Evolutionary conservation across 2,888 invertebrate genomes (phyloP).

Genomic region (Alloplasta piceator): DNA sequence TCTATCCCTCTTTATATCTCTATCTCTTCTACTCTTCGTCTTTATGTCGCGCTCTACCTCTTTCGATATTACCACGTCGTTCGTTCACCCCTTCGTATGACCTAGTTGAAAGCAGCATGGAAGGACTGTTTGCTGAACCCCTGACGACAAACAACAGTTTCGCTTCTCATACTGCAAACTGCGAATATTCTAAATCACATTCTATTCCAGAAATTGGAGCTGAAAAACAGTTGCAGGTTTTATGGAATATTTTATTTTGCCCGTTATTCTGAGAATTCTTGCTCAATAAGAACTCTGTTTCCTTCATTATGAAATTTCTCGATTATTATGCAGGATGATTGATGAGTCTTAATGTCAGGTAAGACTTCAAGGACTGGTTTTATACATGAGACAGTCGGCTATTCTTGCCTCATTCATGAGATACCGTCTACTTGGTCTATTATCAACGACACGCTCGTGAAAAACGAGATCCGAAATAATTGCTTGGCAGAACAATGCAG

Average conservation of each 20-base stretch:
- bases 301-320: neutral
- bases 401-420: slow-evolving; percentile 25
- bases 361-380: slow-evolving; percentile 28
- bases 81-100: slow-evolving; percentile 45
- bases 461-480: neutral
- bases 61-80: slow-evolving; percentile 39
- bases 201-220: neutral
- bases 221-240: neutral
- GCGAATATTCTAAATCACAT: neutral
- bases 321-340: slow-evolving; percentile 33
- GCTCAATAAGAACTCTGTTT: neutral
- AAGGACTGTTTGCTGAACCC: slow-evolving; percentile 1
- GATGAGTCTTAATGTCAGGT: slow-evolving; percentile 30
- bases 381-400: slow-evolving; percentile 27
- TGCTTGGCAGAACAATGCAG: neutral
- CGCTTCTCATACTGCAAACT: neutral
- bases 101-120: slow-evolving; percentile 30
- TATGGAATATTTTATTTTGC: no score
- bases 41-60: slow-evolving; percentile 19
- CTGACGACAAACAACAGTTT: neutral
- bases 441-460: neutral
- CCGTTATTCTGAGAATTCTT: no score
- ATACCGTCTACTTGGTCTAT: neutral
- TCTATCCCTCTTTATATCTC: slow-evolving; percentile 35
- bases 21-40: slow-evolving; percentile 43